Percentiles rank a stretch among this genome's conserved stretches.
phyloP scores from a whole-genome alignment of 2,797 vertebrate species.

The Lepilemur septentrionalis region DNA sequence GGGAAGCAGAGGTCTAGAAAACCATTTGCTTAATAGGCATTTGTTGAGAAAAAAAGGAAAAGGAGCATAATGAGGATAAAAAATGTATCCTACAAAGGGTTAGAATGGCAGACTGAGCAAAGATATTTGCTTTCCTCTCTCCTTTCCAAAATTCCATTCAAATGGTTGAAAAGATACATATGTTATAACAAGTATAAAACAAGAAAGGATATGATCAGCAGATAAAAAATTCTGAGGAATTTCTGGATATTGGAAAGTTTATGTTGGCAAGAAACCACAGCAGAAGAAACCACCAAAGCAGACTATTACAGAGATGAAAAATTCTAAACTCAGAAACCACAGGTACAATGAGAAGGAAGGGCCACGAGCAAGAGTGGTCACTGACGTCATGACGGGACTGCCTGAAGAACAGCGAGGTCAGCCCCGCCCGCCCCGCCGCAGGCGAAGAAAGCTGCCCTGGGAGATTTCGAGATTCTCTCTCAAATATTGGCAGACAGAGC shows the following conservation, averaged over 20 bases:
- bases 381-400: not conserved
- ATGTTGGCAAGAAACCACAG: conserved; percentile 24
- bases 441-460: not conserved
- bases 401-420: not conserved
- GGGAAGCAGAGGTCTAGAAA: conserved; percentile 9
- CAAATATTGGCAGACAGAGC: not conserved
- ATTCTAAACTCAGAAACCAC: not conserved
- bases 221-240: conserved; percentile 19
- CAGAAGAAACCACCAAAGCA: not conserved
- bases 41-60: not conserved
- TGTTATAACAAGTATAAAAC: not conserved
- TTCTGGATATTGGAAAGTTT: conserved; percentile 42
- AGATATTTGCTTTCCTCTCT: conserved; percentile 15
- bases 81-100: not conserved
- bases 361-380: not conserved
- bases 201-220: conserved; percentile 17
- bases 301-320: not conserved
- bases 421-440: not conserved
- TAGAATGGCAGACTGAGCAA: not conserved
- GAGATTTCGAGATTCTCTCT: not conserved
- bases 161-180: not conserved
- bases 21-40: not conserved
- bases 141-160: not conserved
- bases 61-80: not conserved
- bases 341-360: not conserved